Base-by-base conservation (phyloP, 2,888 invertebrate genomes). In the Anthophora plumipes region DNA sequence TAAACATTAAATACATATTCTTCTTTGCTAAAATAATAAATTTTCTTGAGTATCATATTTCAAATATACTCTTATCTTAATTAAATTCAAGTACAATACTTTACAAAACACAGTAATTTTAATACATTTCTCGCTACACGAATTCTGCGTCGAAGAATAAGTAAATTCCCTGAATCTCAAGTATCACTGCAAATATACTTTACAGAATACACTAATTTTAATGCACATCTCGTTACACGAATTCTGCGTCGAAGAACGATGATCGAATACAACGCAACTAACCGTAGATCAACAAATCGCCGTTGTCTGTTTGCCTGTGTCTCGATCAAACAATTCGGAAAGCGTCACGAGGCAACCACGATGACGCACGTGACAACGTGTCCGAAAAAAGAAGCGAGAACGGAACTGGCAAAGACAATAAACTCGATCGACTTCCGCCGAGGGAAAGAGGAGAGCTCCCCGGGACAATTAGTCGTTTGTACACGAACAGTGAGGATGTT, bases 391-490 rank as follows among this genome's bases (percentile, higher is more conserved):
- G 68, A 68, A 60, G 57, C 79, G 43, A 22, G 74, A 71, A 75
- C 76, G 80, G 75, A 73, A 68, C 81, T 50, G 25, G 69, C 63
- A 85, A 85, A 79, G 87, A 87, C 86, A 87, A 87, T 85, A 87
- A 87, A 87, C 86, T 63, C 72, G 67, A 85, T 87, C 72, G 85
- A 85, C 84, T 85, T 85, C 83, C 83, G 85, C 60, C 77, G 85
- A 39, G 64, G 22, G 63, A 41, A 41, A 70, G 76, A 67, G 79
- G 55, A 67, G 31, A 31, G 31, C 31, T 72, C 57, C 73, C 70
- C 59, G 71, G 57, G 74, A 86, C 85, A 86, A 86, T 85, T 73
- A 55, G 60, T 41, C 83, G 73, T 57, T 80, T 85, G 82, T 85
- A 14, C 64, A 39, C 57, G 66, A 64, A 52, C 48, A 12, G 20